Conservation (phyloP, 1,140 invertebrate genomes). For the Diorhabda elongata region DNA sequence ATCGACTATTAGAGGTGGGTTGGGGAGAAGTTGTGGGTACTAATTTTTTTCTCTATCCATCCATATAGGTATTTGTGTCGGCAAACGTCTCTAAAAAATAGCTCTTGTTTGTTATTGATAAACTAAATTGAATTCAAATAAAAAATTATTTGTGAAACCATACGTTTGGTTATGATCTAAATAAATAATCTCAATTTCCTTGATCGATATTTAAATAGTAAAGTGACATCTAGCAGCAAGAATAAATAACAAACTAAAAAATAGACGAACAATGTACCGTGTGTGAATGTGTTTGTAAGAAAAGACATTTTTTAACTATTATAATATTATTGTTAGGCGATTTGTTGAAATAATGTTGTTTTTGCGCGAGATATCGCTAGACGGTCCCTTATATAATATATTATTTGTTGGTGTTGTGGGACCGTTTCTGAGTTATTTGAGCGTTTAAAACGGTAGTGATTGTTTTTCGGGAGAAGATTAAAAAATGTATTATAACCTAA, state of each 20-base stretch:
- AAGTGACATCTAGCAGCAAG: conserved; percentile 11
- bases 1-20: too few species aligned
- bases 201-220: background rate
- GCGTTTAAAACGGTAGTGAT: conserved; percentile 16
- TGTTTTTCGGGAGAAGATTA: conserved; percentile 28
- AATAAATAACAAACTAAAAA: conserved; percentile 12
- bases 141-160: too few species aligned
- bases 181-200: background rate
- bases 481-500: conserved; percentile 11
- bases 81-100: too few species aligned
- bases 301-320: conserved; percentile 44
- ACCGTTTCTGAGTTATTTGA: conserved; percentile 10
- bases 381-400: conserved; percentile 28
- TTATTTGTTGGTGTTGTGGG: conserved; percentile 34
- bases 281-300: conserved; percentile 34
- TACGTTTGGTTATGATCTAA: too few species aligned
- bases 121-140: too few species aligned
- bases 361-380: conserved; percentile 15
- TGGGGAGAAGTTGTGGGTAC: too few species aligned
- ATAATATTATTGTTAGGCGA: conserved; percentile 48
- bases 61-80: too few species aligned
- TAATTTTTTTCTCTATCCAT: too few species aligned
- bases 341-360: conserved; percentile 46
- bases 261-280: conserved; percentile 12
- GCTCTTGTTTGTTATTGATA: too few species aligned